Conservation (phyloP, 2,113 vertebrate species). For the Romanogobio albipinnatus region DNA sequence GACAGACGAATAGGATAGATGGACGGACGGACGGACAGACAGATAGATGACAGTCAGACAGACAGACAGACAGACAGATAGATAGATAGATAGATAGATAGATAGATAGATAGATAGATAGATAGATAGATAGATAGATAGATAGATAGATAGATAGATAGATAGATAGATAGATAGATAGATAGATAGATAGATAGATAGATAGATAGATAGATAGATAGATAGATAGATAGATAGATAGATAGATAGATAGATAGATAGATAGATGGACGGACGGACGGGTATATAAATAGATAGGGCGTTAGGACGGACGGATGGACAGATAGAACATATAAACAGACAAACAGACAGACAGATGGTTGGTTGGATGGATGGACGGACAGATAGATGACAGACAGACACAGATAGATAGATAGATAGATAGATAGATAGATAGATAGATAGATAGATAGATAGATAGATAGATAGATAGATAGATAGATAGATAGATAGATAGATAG, state of each 20-base stretch:
- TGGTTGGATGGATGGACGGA: too few relatives aligned
- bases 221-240: too few relatives aligned
- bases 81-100: neutral
- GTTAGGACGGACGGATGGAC: too few relatives aligned
- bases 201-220: too few relatives aligned
- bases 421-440: neutral
- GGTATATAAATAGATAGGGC: neutral
- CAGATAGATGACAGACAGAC: too few relatives aligned
- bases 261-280: too few relatives aligned
- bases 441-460: neutral
- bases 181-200: neutral
- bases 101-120: too few relatives aligned
- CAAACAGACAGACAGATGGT: rapidly evolving
- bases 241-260: too few relatives aligned
- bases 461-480: neutral
- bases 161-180: neutral
- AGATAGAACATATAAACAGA: rapidly evolving
- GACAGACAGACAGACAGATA: neutral
- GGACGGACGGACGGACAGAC: neutral
- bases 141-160: too few relatives aligned
- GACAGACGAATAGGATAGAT: too few relatives aligned
- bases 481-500: neutral
- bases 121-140: neutral
- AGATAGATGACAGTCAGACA: neutral
- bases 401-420: neutral